These are phyloP conservation scores for Protonibea diacanthus DNA, from an alignment of 2,797 vertebrate genomes.

Conservation along the genomic window DNA sequence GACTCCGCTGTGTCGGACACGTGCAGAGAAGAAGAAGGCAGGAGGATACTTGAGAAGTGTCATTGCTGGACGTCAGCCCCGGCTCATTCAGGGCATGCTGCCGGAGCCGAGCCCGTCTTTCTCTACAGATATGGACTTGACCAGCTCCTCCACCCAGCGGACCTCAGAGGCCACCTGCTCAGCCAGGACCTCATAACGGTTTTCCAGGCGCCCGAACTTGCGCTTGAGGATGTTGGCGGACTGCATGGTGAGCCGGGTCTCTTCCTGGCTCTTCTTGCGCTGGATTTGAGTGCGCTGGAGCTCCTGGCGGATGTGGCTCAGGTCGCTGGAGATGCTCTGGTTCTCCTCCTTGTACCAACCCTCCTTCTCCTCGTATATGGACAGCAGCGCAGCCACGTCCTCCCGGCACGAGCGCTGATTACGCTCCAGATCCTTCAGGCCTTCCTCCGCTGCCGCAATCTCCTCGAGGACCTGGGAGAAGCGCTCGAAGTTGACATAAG, in stretches of 20 bases:
- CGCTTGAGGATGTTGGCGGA: conserved; percentile 91
- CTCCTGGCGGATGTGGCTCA: conserved; percentile 92
- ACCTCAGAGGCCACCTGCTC: conserved; percentile 94
- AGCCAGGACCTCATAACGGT: conserved; percentile 92
- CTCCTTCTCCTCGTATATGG: conserved; percentile 97
- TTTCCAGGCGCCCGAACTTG: conserved; percentile 93
- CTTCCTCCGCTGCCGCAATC: conserved; percentile 92
- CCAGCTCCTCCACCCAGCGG: conserved; percentile 95
- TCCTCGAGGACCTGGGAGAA: conserved; percentile 98
- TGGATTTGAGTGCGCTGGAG: conserved; percentile 90
- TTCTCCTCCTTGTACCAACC: conserved; percentile 97
- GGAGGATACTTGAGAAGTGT: conserved; percentile 54
- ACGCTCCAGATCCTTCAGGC: conserved; percentile 90
- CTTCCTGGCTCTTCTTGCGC: conserved; percentile 94
- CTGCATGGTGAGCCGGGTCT: conserved; percentile 86
- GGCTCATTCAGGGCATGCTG: conserved; percentile 83
- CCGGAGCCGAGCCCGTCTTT: conserved; percentile 78
- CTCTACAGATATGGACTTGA: conserved; percentile 89
- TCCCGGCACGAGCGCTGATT: conserved; percentile 93
- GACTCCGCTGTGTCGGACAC: conserved; percentile 12
- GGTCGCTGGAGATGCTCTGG: conserved; percentile 91
- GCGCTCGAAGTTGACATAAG: conserved; percentile 98
- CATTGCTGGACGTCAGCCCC: not conserved
- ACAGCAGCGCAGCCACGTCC: conserved; percentile 92
- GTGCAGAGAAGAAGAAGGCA: conserved; percentile 37